A percentile compares a stretch with the other conserved stretches of the same genome.
Evolutionary conservation across 2,888 invertebrate species (phyloP).

Genomic region (Timema cristinae): DNA sequence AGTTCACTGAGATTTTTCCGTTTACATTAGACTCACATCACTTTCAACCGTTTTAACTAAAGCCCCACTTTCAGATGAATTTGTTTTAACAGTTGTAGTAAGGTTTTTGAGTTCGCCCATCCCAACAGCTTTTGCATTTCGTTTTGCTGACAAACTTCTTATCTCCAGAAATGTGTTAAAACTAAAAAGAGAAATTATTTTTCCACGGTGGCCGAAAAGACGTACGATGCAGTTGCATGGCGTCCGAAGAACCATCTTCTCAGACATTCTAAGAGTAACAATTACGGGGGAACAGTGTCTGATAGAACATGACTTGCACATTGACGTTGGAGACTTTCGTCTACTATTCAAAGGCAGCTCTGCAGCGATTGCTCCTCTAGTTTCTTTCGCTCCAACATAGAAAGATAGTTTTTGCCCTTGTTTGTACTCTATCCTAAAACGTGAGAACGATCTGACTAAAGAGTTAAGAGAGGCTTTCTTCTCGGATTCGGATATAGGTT

Average conservation of each 20-base stretch:
- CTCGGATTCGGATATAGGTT: conserved; percentile 58
- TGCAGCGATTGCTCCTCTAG: conserved; percentile 57
- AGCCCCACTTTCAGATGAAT: conserved; percentile 22
- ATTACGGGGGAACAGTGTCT: conserved; percentile 47
- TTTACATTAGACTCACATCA: too few species aligned
- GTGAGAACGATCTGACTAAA: conserved; percentile 71
- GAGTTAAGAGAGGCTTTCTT: conserved; percentile 67
- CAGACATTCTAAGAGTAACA: conserved; percentile 49
- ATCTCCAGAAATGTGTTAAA: conserved; percentile 40
- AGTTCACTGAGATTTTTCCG: background rate
- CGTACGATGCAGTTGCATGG: conserved; percentile 8
- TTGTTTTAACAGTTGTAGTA: conserved; percentile 39
- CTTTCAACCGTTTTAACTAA: too few species aligned
- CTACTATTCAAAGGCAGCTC: conserved; percentile 38
- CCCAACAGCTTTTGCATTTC: conserved; percentile 46
- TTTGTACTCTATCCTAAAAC: conserved; percentile 61
- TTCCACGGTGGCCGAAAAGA: conserved; percentile 28
- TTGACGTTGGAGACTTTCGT: too few species aligned
- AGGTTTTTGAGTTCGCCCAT: conserved; percentile 45
- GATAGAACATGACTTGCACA: conserved; percentile 34
- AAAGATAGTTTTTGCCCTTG: conserved; percentile 9
- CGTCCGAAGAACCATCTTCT: conserved; percentile 36
- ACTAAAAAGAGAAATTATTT: conserved; percentile 47
- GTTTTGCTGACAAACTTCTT: conserved; percentile 20
- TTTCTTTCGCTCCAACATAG: conserved; percentile 44